phyloP scores from a whole-genome alignment of 2,797 vertebrate genomes.

The Mus caroli region DNA sequence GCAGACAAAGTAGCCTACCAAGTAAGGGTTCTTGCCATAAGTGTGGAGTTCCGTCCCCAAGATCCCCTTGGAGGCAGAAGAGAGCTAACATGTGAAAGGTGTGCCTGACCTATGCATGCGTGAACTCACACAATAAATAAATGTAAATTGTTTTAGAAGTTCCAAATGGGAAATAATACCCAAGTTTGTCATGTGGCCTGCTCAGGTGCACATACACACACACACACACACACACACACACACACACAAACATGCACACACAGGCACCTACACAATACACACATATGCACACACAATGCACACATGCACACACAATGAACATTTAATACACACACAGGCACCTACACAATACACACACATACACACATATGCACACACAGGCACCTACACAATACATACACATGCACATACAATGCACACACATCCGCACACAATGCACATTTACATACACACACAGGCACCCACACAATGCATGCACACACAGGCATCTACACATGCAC shows the following conservation, averaged over 20 bases:
- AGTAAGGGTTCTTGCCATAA: not conserved
- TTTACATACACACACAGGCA: not conserved
- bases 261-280: not conserved
- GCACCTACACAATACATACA: not conserved
- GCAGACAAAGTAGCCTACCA: not conserved
- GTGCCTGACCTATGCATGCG: not conserved
- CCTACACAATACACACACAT: not conserved
- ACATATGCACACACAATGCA: not conserved
- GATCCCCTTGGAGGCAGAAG: not conserved
- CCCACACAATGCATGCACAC: not conserved
- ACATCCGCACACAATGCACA: not conserved
- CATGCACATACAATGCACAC: not conserved
- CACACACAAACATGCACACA: not conserved
- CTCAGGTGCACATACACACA: too few species aligned
- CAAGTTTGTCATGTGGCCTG: not conserved
- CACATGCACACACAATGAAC: not conserved
- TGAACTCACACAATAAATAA: not conserved
- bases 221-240: not conserved
- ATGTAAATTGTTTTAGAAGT: not conserved
- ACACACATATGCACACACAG: not conserved
- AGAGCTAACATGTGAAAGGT: not conserved
- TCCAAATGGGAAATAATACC: not conserved
- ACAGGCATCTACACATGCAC: not conserved
- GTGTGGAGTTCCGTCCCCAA: not conserved
- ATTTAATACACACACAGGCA: not conserved